phyloP scores from a whole-genome alignment of 2,888 invertebrate species.

The Acleris laterana region DNA sequence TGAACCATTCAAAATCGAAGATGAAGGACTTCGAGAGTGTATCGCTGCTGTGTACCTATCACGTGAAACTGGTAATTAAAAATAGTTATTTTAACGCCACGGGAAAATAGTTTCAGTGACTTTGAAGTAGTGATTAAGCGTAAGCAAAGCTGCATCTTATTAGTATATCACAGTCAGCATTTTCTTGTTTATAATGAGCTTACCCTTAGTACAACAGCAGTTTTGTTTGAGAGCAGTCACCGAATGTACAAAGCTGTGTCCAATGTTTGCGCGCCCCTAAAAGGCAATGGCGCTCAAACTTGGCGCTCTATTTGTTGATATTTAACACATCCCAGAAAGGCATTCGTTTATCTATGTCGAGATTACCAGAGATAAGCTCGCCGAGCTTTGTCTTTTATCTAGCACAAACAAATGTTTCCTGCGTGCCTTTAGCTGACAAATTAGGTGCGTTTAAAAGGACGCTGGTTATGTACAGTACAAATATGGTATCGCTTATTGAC shows the following conservation, averaged over 20 bases:
- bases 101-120: too few species aligned
- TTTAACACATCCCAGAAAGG: constrained; percentile 74
- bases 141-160: too few species aligned
- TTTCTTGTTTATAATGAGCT: too few species aligned
- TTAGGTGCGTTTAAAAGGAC: constrained; percentile 55
- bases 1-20: too few species aligned
- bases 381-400: constrained; percentile 81
- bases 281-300: constrained; percentile 43
- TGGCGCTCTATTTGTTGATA: constrained; percentile 66
- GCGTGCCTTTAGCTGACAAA: constrained; percentile 53
- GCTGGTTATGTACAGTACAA: constrained; percentile 54
- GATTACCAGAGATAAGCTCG: constrained; percentile 72
- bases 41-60: too few species aligned
- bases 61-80: too few species aligned
- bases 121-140: too few species aligned
- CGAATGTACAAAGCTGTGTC: constrained; percentile 12
- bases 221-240: neutral
- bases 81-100: too few species aligned
- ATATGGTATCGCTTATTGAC: constrained; percentile 50
- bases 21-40: too few species aligned
- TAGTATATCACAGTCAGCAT: too few species aligned
- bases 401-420: constrained; percentile 79
- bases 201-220: too few species aligned
- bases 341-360: constrained; percentile 75
- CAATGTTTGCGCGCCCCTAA: constrained; percentile 34